Conservation (phyloP, 2,797 vertebrate genomes). For the Pogoniulus pusillus region DNA sequence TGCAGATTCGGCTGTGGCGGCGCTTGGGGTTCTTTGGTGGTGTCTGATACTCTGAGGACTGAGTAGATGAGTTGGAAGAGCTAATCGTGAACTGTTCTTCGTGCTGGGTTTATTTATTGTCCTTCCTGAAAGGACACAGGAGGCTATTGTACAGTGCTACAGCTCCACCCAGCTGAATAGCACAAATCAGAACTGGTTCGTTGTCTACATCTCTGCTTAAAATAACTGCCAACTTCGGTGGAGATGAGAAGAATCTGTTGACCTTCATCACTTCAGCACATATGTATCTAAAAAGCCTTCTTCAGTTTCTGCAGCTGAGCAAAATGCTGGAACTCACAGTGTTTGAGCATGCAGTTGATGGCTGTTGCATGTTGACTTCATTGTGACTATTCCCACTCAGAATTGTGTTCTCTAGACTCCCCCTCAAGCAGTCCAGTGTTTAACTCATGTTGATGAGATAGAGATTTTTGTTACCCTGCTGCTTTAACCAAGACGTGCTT, state of each 20-base stretch:
- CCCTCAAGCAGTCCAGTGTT: neutral
- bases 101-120: neutral
- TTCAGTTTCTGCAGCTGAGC: neutral
- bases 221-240: neutral
- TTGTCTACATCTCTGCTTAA: neutral
- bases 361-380: neutral
- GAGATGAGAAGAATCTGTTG: neutral
- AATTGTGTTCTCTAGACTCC: neutral
- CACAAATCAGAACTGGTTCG: neutral
- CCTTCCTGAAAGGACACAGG: neutral
- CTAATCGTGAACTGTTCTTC: neutral
- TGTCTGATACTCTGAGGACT: neutral
- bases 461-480: neutral
- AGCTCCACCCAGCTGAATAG: constrained; percentile 21
- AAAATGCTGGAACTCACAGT: neutral
- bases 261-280: neutral
- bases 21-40: neutral
- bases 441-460: neutral
- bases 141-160: neutral
- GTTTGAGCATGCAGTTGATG: neutral
- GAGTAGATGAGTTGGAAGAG: neutral
- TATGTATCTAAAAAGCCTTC: neutral
- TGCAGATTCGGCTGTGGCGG: neutral
- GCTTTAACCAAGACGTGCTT: neutral
- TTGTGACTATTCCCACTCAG: neutral